Conservation (phyloP, 53 echinoderm and acorn worm species). For the Astropecten irregularis region DNA sequence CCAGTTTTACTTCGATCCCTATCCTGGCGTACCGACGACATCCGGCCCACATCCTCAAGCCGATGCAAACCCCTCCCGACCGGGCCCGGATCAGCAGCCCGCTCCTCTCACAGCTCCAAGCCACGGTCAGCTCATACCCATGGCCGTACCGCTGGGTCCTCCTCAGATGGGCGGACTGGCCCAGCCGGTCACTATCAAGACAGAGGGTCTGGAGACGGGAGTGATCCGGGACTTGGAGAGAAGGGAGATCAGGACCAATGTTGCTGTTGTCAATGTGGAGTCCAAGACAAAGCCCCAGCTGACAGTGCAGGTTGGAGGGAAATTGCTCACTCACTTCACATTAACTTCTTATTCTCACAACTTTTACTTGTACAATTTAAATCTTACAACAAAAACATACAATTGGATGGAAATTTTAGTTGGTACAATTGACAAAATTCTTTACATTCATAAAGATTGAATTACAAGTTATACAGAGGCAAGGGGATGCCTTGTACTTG, state of each 20-base stretch:
- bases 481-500: too few species aligned
- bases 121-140: conserved; percentile 80
- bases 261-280: conserved; percentile 59
- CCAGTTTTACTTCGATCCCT: conserved; percentile 75
- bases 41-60: neutral
- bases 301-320: conserved; percentile 40
- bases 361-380: too few species aligned
- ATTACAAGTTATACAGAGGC: too few species aligned
- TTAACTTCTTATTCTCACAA: neutral
- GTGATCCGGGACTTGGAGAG: conserved; percentile 16
- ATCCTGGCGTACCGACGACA: neutral
- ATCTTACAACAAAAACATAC: too few species aligned
- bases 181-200: conserved; percentile 74
- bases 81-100: conserved; percentile 15
- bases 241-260: conserved; percentile 52
- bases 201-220: conserved; percentile 35
- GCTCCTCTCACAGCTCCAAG: conserved; percentile 47
- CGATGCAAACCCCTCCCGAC: neutral
- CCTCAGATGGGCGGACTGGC: conserved; percentile 73
- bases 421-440: too few species aligned
- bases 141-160: conserved; percentile 82
- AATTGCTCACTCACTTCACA: too few species aligned
- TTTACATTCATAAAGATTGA: too few species aligned
- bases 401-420: too few species aligned
- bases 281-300: conserved; percentile 36